Conservation (phyloP, 2,113 vertebrate species). For the Hyperopisus bebe region DNA sequence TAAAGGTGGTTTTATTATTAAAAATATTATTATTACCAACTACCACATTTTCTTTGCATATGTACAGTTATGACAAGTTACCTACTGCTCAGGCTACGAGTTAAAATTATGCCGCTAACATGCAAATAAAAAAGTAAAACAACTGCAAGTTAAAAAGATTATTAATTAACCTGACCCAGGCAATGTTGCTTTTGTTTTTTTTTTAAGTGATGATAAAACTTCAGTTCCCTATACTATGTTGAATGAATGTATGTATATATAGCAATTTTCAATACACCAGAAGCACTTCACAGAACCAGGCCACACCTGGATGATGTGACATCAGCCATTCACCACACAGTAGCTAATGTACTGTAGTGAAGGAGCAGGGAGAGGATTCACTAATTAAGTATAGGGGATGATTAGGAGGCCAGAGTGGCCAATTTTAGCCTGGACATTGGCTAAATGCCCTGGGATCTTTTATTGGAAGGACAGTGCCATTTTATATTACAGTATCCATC, state of each 20-base stretch:
- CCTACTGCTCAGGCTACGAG: too few species aligned
- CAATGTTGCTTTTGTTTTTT: not conserved
- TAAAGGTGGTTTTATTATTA: too few species aligned
- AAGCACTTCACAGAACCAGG: not conserved
- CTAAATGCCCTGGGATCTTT: not conserved
- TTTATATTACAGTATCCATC: not conserved
- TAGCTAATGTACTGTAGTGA: not conserved
- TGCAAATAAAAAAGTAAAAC: not conserved
- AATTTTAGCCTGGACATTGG: too few species aligned
- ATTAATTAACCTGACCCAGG: not conserved
- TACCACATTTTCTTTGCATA: too few species aligned
- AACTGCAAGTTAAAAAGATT: too few species aligned
- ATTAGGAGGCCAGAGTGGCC: not conserved
- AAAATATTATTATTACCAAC: too few species aligned
- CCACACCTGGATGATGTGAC: not conserved
- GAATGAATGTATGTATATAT: not conserved
- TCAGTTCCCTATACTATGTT: not conserved
- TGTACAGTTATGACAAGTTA: too few species aligned
- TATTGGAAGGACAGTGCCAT: not conserved
- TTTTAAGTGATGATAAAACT: not conserved
- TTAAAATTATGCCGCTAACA: too few species aligned
- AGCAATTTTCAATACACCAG: not conserved
- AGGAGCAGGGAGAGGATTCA: not conserved
- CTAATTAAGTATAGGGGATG: not conserved
- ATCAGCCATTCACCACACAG: not conserved